Evolutionary conservation across 2,797 vertebrate genomes (phyloP).

Genomic region (Loriculus beryllinus): DNA sequence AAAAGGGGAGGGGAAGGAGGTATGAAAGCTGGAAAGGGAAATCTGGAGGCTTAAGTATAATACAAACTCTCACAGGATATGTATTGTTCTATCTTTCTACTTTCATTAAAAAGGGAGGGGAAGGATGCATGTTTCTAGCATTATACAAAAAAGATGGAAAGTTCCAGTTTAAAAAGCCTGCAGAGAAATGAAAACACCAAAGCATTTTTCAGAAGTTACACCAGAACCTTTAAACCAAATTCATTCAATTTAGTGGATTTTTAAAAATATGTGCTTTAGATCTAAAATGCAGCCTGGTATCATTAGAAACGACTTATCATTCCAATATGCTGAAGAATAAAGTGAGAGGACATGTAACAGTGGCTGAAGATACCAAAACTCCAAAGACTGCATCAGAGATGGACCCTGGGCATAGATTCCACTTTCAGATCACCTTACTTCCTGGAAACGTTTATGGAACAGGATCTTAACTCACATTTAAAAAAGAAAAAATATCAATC

Average conservation of each 20-base stretch:
- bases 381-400: neutral
- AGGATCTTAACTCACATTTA: neutral
- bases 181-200: neutral
- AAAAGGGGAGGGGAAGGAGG: neutral
- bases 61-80: neutral
- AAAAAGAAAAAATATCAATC: neutral
- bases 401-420: neutral
- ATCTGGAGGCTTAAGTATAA: neutral
- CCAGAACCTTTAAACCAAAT: neutral
- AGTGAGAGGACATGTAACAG: neutral
- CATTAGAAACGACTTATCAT: neutral
- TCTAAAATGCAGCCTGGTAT: neutral
- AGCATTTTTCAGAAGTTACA: neutral
- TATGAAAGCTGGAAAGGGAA: neutral
- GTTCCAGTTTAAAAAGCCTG: neutral
- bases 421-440: neutral
- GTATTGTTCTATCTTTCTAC: neutral
- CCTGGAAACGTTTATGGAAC: neutral
- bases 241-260: neutral
- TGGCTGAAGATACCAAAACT: neutral
- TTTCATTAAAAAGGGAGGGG: neutral
- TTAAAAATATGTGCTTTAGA: neutral
- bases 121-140: neutral
- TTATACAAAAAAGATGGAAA: neutral
- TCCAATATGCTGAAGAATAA: neutral